phyloP scores from a whole-genome alignment of 2,797 vertebrate species.

The Menidia menidia region DNA sequence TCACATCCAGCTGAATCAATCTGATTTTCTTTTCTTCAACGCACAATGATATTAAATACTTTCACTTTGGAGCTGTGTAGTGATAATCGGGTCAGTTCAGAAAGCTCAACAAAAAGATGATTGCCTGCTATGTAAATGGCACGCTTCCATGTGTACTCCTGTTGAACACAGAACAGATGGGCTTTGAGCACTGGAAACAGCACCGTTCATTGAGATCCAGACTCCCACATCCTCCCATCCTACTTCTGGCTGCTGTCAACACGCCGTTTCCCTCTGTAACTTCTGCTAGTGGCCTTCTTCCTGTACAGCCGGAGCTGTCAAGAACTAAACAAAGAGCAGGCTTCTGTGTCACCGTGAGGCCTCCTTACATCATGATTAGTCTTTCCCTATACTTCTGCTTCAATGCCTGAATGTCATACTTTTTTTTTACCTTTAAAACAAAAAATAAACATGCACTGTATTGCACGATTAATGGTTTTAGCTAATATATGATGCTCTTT shows the following conservation, averaged over 20 bases:
- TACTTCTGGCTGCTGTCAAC: conserved; percentile 43
- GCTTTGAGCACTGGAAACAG: neutral
- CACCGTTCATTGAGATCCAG: conserved; percentile 20
- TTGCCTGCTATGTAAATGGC: neutral
- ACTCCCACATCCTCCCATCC: conserved; percentile 30
- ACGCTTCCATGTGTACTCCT: neutral
- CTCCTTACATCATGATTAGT: conserved; percentile 14
- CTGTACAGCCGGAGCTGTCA: conserved; percentile 36
- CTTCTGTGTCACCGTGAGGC: conserved; percentile 10
- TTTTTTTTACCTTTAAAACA: neutral
- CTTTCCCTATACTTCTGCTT: conserved; percentile 14
- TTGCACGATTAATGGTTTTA: too few relatives aligned
- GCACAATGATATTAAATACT: neutral
- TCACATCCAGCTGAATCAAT: too few relatives aligned
- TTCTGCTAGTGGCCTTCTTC: conserved; percentile 15
- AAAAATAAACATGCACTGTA: too few relatives aligned
- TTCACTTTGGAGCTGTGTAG: neutral
- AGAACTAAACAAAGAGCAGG: conserved; percentile 29
- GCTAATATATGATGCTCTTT: too few relatives aligned
- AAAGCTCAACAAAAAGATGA: neutral
- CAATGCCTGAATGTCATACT: neutral
- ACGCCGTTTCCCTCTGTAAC: conserved; percentile 32
- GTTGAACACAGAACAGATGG: conserved; percentile 22
- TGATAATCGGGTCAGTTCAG: neutral
- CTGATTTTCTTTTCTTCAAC: neutral